Evolutionary conservation across 1,140 invertebrate species (phyloP).

Genomic region (Drosophila ananassae): DNA sequence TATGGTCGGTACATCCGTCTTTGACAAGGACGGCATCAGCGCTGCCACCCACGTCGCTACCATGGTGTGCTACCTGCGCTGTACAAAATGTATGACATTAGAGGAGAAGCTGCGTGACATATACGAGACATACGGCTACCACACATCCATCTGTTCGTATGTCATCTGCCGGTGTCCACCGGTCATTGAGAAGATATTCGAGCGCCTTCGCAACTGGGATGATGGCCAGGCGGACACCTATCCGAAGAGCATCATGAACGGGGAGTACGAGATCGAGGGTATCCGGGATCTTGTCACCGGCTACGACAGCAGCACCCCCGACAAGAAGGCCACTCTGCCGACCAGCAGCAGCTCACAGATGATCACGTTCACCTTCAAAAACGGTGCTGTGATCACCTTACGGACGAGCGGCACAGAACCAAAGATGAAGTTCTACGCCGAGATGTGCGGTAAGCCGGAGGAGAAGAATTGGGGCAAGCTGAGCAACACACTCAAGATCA

Average conservation of each 20-base stretch:
- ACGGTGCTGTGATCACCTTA: conserved; percentile 94
- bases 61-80: conserved; percentile 90
- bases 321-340: conserved; percentile 91
- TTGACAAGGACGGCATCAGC: conserved; percentile 98
- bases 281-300: conserved; percentile 96
- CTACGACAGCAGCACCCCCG: conserved; percentile 90
- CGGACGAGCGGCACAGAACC: conserved; percentile 99
- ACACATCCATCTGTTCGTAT: conserved; percentile 94
- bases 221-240: conserved; percentile 86
- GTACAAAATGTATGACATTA: conserved; percentile 87
- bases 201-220: conserved; percentile 91
- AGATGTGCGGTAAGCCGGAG: conserved; percentile 90
- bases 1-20: conserved; percentile 94
- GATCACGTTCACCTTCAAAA: conserved; percentile 97
- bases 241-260: conserved; percentile 88
- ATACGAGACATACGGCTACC: conserved; percentile 94
- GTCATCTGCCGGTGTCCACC: conserved; percentile 92
- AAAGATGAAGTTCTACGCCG: conserved; percentile 99
- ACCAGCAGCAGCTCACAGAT: conserved; percentile 92
- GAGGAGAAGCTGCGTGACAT: conserved; percentile 91
- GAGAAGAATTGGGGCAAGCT: conserved; percentile 89
- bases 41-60: conserved; percentile 93
- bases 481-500: conserved; percentile 87
- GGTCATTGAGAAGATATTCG: conserved; percentile 91
- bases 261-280: conserved; percentile 89